These are phyloP conservation scores for Drosophila tani DNA, from an alignment of 1,140 invertebrate species.

Conservation along the genomic window DNA sequence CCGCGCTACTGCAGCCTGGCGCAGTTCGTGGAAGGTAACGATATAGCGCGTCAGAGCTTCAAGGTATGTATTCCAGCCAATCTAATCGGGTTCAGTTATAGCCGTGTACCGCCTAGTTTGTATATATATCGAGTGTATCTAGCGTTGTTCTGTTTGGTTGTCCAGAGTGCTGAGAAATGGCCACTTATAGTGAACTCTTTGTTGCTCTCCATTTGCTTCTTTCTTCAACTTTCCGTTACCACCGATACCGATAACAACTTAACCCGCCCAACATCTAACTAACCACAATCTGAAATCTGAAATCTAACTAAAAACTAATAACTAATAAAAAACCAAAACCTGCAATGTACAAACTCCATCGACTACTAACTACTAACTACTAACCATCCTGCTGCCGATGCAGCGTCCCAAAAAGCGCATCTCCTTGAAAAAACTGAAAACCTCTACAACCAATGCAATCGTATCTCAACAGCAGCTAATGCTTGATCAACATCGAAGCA, in stretches of 20 bases:
- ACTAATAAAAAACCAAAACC: conserved; percentile 25
- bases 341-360: conserved; percentile 39
- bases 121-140: conserved; percentile 24
- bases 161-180: conserved; percentile 62
- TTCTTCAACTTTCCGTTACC: conserved; percentile 70
- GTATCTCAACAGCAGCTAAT: conserved; percentile 82
- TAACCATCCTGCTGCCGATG: conserved; percentile 40
- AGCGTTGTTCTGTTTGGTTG: conserved; percentile 67
- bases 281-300: conserved; percentile 16
- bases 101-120: conserved; percentile 36
- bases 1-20: conserved; percentile 90
- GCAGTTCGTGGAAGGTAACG: conserved; percentile 92
- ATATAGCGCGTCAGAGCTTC: conserved; percentile 91
- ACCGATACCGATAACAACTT: no score
- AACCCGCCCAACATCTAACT: no score
- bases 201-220: conserved; percentile 81
- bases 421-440: conserved; percentile 76
- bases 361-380: conserved; percentile 29
- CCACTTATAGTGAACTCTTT: conserved; percentile 80
- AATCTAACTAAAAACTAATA: conserved; percentile 38
- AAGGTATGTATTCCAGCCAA: conserved; percentile 85
- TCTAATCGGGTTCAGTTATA: conserved; percentile 20
- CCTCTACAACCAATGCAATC: conserved; percentile 73
- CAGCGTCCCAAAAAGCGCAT: conserved; percentile 83
- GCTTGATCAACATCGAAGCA: conserved; percentile 58